These are phyloP conservation scores for Acanthopleura granulata DNA, from an alignment of 2,888 invertebrate genomes.

Conservation along the genomic window DNA sequence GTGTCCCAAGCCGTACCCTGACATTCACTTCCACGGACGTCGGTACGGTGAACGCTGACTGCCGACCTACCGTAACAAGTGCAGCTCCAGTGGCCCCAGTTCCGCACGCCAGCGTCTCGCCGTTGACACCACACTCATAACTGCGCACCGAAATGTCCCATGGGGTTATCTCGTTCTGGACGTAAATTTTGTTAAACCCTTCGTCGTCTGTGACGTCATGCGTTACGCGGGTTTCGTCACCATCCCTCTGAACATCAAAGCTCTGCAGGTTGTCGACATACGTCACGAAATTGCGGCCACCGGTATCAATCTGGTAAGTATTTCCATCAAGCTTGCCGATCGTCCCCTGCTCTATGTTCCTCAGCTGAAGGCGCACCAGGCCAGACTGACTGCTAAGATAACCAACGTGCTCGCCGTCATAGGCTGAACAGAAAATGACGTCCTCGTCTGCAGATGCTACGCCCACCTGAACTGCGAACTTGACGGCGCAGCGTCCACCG, in stretches of 20 bases:
- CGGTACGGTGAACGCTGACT: background rate
- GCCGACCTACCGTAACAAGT: background rate
- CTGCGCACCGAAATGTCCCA: background rate
- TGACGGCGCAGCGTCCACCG: background rate
- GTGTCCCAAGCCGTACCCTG: background rate
- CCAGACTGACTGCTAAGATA: background rate
- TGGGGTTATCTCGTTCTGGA: background rate
- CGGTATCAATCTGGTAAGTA: background rate
- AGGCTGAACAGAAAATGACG: background rate
- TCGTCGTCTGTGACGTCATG: background rate
- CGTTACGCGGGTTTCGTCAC: background rate
- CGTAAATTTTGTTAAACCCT: background rate
- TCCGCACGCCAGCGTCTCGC: background rate
- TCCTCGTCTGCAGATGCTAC: background rate
- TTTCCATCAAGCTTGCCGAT: background rate
- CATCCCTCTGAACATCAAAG: background rate
- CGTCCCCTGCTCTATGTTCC: background rate
- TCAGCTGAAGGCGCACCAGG: background rate
- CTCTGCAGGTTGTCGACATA: background rate
- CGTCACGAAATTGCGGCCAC: background rate
- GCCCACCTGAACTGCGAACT: background rate
- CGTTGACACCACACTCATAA: background rate
- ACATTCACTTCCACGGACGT: background rate
- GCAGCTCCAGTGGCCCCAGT: background rate
- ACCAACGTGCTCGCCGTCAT: background rate